phyloP scores from a whole-genome alignment of 2,888 invertebrate species.

The Xylota sylvarum region DNA sequence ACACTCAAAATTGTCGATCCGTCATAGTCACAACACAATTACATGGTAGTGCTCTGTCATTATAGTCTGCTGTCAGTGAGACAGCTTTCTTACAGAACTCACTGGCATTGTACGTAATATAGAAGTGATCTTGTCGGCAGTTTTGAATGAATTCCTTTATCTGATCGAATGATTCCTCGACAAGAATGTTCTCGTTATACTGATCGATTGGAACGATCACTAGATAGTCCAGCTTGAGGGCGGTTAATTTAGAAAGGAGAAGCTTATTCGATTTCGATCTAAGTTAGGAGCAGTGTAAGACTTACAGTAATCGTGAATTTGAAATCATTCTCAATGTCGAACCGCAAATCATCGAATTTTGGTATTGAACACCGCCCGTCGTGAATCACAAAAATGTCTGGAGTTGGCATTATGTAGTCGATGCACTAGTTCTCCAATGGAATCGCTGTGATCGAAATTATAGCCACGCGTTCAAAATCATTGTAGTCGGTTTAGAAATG shows the following conservation, averaged over 20 bases:
- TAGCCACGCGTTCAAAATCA: conserved; percentile 88
- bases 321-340: conserved; percentile 92
- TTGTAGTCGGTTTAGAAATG: conserved; percentile 84
- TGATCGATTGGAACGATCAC: conserved; percentile 91
- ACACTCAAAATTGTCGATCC: conserved; percentile 95
- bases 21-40: conserved; percentile 94
- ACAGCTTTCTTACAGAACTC: conserved; percentile 96
- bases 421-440: conserved; percentile 94
- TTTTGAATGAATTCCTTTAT: conserved; percentile 95
- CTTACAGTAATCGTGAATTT: conserved; percentile 91
- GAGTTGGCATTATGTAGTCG: conserved; percentile 94
- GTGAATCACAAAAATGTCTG: conserved; percentile 93
- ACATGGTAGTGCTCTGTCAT: conserved; percentile 96
- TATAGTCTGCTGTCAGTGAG: conserved; percentile 97
- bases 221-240: conserved; percentile 93
- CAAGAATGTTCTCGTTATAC: conserved; percentile 89
- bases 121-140: conserved; percentile 95
- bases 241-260: conserved; percentile 85
- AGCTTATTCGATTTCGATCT: not conserved
- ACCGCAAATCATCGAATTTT: conserved; percentile 89
- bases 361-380: conserved; percentile 91
- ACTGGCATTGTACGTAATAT: conserved; percentile 88
- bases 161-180: conserved; percentile 93
- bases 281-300: not conserved
- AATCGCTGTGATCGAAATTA: conserved; percentile 93